These are phyloP conservation scores for Limnephilus marmoratus DNA, from an alignment of 2,888 invertebrate genomes.

Conservation along the genomic window DNA sequence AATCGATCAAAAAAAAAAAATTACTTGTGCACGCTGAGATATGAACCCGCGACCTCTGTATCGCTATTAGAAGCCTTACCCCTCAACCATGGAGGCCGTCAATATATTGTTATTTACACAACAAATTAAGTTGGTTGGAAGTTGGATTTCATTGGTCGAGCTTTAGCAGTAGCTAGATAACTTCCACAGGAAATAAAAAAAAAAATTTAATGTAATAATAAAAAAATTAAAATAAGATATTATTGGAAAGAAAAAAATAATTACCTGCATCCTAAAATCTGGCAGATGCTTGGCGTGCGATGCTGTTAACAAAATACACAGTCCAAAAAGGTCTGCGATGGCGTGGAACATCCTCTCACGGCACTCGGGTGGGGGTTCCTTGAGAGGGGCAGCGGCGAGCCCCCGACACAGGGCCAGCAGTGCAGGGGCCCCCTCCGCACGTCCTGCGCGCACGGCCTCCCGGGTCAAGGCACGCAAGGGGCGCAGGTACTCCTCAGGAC, in stretches of 20 bases:
- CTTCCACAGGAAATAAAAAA: background rate
- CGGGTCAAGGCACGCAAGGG: slow-evolving; percentile 90
- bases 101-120: too few species aligned
- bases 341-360: slow-evolving; percentile 91
- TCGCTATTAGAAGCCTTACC: too few species aligned
- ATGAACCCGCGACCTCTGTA: too few species aligned
- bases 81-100: too few species aligned
- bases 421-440: slow-evolving; percentile 89
- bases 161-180: background rate
- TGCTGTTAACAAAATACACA: slow-evolving; percentile 90
- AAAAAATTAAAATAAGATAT: background rate
- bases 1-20: too few species aligned
- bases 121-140: too few species aligned
- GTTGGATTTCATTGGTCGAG: background rate
- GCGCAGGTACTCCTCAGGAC: slow-evolving; percentile 93
- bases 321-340: slow-evolving; percentile 89
- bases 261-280: slow-evolving; percentile 71
- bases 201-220: background rate
- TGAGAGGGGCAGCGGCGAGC: slow-evolving; percentile 81
- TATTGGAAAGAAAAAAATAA: background rate
- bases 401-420: slow-evolving; percentile 88
- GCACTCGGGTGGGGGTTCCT: slow-evolving; percentile 80
- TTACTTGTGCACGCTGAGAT: too few species aligned
- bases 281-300: slow-evolving; percentile 75
- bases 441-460: slow-evolving; percentile 90